These are phyloP conservation scores for Theretra japonica DNA, from an alignment of 2,888 invertebrate genomes.

Conservation along the genomic window DNA sequence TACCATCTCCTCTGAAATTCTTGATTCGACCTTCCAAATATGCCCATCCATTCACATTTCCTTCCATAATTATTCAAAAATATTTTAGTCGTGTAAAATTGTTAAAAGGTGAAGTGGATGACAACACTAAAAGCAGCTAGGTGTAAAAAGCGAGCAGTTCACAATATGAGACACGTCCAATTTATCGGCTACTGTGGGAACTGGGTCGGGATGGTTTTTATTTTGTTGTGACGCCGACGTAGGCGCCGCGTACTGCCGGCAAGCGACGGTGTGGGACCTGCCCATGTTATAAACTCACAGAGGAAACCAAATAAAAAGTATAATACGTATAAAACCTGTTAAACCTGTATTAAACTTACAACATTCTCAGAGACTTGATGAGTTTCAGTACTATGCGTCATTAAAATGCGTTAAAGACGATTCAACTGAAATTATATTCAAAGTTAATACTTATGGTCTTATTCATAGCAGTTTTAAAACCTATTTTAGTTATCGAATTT, in stretches of 20 bases:
- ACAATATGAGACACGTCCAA: conserved; percentile 34
- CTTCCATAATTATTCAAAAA: no score
- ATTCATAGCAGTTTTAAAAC: no score
- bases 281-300: conserved; percentile 43
- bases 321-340: no score
- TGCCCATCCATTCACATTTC: no score
- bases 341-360: no score
- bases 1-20: no score
- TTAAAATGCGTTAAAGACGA: no score
- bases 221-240: conserved; percentile 69
- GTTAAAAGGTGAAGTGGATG: not conserved
- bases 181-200: conserved; percentile 73
- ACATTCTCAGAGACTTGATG: no score
- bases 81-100: not conserved
- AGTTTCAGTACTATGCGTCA: no score
- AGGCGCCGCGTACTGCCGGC: conserved; percentile 64
- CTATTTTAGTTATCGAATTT: no score
- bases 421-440: no score
- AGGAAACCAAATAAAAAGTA: not conserved
- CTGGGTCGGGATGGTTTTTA: conserved; percentile 67
- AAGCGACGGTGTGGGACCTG: conserved; percentile 46
- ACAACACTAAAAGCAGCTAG: conserved; percentile 22
- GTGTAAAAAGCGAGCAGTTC: conserved; percentile 33
- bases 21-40: not conserved
- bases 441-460: no score